These are phyloP conservation scores for Acipenser transmontanus DNA, from an alignment of 2,797 vertebrate genomes.

Conservation along the genomic window DNA sequence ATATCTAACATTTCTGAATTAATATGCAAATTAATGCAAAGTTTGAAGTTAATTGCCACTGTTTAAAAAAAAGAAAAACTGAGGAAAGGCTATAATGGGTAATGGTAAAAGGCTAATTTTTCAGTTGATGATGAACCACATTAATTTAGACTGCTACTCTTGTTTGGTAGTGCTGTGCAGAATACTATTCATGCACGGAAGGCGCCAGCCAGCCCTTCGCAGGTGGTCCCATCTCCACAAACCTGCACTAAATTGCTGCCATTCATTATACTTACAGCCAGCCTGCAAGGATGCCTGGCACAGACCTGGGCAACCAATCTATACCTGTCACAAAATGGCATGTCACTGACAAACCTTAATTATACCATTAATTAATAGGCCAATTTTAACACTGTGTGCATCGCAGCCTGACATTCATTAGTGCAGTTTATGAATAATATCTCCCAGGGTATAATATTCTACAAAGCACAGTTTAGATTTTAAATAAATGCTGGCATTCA, in stretches of 20 bases:
- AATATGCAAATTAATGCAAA: constrained; percentile 58
- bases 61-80: constrained; percentile 46
- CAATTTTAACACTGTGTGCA: constrained; percentile 80
- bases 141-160: constrained; percentile 52
- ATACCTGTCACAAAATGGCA: constrained; percentile 91
- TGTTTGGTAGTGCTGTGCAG: constrained; percentile 40
- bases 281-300: constrained; percentile 68
- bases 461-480: constrained; percentile 46
- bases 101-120: constrained; percentile 57
- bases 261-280: constrained; percentile 80
- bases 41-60: constrained; percentile 57
- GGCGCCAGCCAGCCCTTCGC: constrained; percentile 62
- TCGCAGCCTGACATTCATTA: constrained; percentile 84
- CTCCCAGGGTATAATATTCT: constrained; percentile 50
- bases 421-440: constrained; percentile 77
- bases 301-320: constrained; percentile 74
- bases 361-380: constrained; percentile 99
- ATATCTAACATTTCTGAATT: constrained; percentile 43
- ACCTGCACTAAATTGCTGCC: constrained; percentile 87
- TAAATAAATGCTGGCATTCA: constrained; percentile 5
- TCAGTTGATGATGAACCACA: constrained; percentile 55
- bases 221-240: constrained; percentile 86
- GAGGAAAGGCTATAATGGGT: constrained; percentile 44
- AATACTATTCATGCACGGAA: constrained; percentile 45
- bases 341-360: constrained; percentile 98